phyloP scores from a whole-genome alignment of 2,113 vertebrate genomes.

The Carassius auratus region DNA sequence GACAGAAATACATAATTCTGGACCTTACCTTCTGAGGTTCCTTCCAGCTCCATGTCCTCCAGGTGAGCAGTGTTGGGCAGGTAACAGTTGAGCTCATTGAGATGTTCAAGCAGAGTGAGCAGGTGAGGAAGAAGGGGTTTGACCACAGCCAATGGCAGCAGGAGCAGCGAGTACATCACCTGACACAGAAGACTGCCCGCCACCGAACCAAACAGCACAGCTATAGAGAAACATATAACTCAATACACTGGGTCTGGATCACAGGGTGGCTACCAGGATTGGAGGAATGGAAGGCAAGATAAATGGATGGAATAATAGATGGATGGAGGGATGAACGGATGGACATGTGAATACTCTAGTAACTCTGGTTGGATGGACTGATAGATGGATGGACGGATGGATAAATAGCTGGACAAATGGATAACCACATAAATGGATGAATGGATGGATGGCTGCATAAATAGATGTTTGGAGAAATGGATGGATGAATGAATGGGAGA shows the following conservation, averaged over 20 bases:
- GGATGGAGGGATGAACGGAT: background rate
- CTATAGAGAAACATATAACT: slow-evolving; percentile 57
- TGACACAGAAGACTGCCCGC: slow-evolving; percentile 80
- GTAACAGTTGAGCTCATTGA: slow-evolving; percentile 77
- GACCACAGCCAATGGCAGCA: slow-evolving; percentile 75
- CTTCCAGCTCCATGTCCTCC: slow-evolving; percentile 75
- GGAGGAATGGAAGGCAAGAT: background rate
- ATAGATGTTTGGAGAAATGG: too few species aligned
- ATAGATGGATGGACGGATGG: background rate
- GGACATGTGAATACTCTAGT: background rate
- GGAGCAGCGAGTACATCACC: slow-evolving; percentile 79
- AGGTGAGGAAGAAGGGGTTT: slow-evolving; percentile 77
- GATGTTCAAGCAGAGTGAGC: slow-evolving; percentile 74
- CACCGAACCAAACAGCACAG: slow-evolving; percentile 77
- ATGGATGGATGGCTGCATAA: background rate
- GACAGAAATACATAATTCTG: background rate
- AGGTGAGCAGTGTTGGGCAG: slow-evolving; percentile 72
- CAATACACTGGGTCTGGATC: background rate
- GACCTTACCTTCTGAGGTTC: slow-evolving; percentile 56
- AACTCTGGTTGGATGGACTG: too few species aligned
- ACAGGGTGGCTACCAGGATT: background rate
- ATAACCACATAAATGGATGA: too few species aligned
- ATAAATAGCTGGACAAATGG: too few species aligned
- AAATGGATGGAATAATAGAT: background rate
- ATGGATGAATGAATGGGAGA: background rate